Base-by-base conservation (phyloP, 2,888 invertebrate species). In the Stenchaetothrips biformis region DNA sequence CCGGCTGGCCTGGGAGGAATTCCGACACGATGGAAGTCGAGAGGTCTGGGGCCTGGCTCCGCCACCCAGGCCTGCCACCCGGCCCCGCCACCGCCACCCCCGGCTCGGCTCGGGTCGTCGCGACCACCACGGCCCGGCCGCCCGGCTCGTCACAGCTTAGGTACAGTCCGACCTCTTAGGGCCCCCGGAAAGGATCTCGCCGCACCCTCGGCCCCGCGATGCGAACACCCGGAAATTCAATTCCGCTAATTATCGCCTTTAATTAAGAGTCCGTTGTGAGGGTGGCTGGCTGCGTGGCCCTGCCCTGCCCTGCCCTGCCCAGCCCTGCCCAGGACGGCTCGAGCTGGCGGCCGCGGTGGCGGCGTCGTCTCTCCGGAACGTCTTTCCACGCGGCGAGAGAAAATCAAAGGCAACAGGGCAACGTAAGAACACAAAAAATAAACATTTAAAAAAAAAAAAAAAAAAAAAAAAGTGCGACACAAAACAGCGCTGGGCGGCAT, bases 241-340 rank as follows among this genome's bases (percentile, higher is more conserved):
- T 74, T 74, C 67, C 67, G 67, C 67, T 74, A 74, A 74, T 74
- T 74, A 74, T 74, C 67, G 67, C 67, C 21, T 74, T 74, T 74
- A 74, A 74, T 74, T 74, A 74, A 74, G 67, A 74, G 67, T 74
- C 67, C 67, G 25, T 74, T 74, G 21, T 25, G 67, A 53, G 53
- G 53, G 53, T 18, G 53, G 25, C 53, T 13, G 53, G n/a, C n/a
- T n/a, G n/a, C n/a, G n/a, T n/a, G n/a, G n/a, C n/a, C n/a, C n/a
- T n/a, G 53, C 53, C 0, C 13, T 9, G 18, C 53, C 53, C 16
- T 6, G 13, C 53, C 53, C 53, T 13, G 53, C 18, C 53, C 53
- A 4, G 13, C 13, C 13, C 18, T 18, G 8, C 53, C 53, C 16
- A 0, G 16, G 16, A 13, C 53, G 16, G 53, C 53, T 13, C 37